Evolutionary conservation across 2,797 vertebrate genomes (phyloP).

Genomic region (Neomorphus geoffroyi): DNA sequence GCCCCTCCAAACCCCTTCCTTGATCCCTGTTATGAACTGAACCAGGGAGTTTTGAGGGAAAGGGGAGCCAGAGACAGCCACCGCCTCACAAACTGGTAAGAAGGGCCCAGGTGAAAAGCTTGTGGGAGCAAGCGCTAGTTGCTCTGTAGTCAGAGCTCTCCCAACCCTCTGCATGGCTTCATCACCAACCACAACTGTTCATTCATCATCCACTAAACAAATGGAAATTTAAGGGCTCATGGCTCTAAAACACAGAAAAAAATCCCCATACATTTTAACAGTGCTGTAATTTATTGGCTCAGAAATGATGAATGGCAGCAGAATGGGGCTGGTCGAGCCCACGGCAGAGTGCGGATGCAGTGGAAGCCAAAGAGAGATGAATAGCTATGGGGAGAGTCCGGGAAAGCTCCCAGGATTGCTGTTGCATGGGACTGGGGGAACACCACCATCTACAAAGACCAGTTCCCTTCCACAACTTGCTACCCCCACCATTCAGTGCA

Average conservation of each 20-base stretch:
- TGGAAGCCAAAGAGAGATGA: neutral
- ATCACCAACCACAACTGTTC: neutral
- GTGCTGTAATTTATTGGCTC: conserved; percentile 58
- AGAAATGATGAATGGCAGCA: conserved; percentile 58
- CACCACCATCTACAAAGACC: neutral
- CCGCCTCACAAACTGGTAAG: neutral
- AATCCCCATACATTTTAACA: conserved; percentile 58
- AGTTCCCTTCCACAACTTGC: neutral
- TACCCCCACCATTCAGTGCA: neutral
- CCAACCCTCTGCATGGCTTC: neutral
- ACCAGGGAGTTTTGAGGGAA: neutral
- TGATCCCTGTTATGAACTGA: neutral
- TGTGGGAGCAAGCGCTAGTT: neutral
- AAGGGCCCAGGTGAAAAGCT: neutral
- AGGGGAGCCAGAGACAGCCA: neutral
- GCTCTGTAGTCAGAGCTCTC: neutral
- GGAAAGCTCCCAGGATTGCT: neutral
- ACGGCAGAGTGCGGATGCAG: neutral
- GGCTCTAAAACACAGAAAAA: conserved; percentile 62
- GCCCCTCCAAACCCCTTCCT: neutral
- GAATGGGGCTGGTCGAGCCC: neutral
- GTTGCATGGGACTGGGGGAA: neutral
- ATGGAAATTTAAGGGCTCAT: conserved; percentile 57
- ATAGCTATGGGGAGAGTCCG: neutral
- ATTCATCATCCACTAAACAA: conserved; percentile 64